Evolutionary conservation across 2,888 invertebrate species (phyloP).

Genomic region (Perdita meconis): DNA sequence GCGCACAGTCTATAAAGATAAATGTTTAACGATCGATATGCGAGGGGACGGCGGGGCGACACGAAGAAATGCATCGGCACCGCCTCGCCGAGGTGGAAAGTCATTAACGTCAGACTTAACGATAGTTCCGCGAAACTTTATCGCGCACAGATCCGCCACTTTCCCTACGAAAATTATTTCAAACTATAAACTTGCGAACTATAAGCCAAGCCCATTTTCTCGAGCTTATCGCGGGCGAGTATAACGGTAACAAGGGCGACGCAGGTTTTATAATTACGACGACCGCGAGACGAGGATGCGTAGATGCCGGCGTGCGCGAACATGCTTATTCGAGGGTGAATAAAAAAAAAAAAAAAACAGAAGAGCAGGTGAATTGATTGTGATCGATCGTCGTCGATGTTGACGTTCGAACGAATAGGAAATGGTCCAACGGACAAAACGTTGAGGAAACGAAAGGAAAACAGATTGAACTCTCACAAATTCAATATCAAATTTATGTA

Average conservation of each 20-base stretch:
- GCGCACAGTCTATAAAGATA: slow-evolving; percentile 26
- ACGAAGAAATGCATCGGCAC: slow-evolving; percentile 8
- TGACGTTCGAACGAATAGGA: slow-evolving; percentile 19
- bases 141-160: slow-evolving; percentile 28
- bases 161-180: slow-evolving; percentile 63
- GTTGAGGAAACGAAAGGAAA: neutral
- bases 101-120: slow-evolving; percentile 45
- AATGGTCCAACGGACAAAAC: neutral
- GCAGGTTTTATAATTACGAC: slow-evolving; percentile 37
- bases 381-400: neutral
- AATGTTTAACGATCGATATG: slow-evolving; percentile 41
- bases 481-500: slow-evolving; percentile 70
- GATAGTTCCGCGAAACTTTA: slow-evolving; percentile 33
- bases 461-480: slow-evolving; percentile 54
- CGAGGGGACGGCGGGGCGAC: neutral
- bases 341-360: neutral
- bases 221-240: slow-evolving; percentile 53
- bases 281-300: slow-evolving; percentile 2
- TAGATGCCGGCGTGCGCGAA: neutral
- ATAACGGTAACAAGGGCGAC: slow-evolving; percentile 27
- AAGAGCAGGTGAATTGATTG: neutral
- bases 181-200: slow-evolving; percentile 36
- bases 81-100: slow-evolving; percentile 7
- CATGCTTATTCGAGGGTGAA: neutral
- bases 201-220: slow-evolving; percentile 38